A percentile compares a stretch with the other conserved stretches of the same genome.
Conservation (phyloP, 2,113 vertebrate species). For the Tyrannus savana region DNA sequence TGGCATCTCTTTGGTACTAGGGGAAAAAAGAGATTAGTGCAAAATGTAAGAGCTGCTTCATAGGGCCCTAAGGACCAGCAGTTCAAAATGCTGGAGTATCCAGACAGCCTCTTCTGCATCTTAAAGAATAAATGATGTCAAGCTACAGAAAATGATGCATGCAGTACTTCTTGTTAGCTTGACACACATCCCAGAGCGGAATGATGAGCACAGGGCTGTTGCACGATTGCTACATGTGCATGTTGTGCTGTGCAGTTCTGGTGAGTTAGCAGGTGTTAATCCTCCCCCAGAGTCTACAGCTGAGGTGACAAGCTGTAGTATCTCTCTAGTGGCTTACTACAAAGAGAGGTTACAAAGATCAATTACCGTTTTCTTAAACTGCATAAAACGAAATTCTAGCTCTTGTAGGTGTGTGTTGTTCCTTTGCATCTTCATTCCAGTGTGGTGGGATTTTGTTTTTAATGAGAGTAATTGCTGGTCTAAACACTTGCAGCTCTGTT, state of each 20-base stretch:
- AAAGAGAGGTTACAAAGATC: neutral
- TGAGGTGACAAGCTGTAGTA: neutral
- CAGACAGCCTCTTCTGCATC: neutral
- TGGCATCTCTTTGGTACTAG: slow-evolving; percentile 44
- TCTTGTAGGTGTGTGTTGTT: neutral
- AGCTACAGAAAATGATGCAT: neutral
- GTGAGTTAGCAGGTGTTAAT: neutral
- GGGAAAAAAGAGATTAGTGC: slow-evolving; percentile 21
- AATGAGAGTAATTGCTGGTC: neutral
- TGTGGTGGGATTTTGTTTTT: neutral
- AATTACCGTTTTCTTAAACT: neutral
- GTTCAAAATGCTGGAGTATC: slow-evolving; percentile 52
- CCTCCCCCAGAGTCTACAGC: neutral
- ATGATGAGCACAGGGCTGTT: neutral
- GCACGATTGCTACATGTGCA: neutral
- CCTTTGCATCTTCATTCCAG: neutral
- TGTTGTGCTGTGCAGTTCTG: neutral
- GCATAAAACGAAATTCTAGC: neutral
- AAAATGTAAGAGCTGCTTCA: slow-evolving; percentile 59
- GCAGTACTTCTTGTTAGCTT: neutral
- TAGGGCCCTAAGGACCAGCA: slow-evolving; percentile 26
- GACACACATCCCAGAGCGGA: neutral
- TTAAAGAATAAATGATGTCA: slow-evolving; percentile 43
- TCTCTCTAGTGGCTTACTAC: neutral
- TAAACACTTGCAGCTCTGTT: neutral